These are phyloP conservation scores for Leontocebus nigricollis DNA, from an alignment of 2,797 vertebrate species.

Conservation along the genomic window DNA sequence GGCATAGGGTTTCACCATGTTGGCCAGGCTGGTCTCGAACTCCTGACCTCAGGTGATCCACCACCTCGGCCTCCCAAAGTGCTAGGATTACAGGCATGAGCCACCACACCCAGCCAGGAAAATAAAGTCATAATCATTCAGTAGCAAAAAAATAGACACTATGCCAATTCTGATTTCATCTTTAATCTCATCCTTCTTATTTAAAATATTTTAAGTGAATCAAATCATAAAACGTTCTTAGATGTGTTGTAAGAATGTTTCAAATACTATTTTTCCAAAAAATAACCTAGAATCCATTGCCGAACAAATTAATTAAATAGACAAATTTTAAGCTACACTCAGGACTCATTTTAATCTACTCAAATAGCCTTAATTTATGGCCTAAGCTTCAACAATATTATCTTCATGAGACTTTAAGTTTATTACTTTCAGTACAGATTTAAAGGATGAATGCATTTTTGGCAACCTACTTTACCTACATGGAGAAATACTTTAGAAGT, in stretches of 20 bases:
- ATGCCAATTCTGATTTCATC: not conserved
- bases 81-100: not conserved
- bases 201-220: conserved; percentile 2
- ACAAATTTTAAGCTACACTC: conserved; percentile 50
- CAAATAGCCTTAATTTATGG: conserved; percentile 43
- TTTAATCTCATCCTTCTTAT: not conserved
- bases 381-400: conserved; percentile 59
- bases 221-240: not conserved
- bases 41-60: not conserved
- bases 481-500: conserved; percentile 45
- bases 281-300: conserved; percentile 42
- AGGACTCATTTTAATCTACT: conserved; percentile 50
- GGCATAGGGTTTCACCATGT: not conserved
- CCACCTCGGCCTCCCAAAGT: not conserved
- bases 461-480: not conserved
- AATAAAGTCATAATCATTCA: not conserved
- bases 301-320: conserved; percentile 58
- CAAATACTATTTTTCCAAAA: conserved; percentile 34
- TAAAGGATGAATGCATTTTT: conserved; percentile 51
- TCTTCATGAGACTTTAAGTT: conserved; percentile 50
- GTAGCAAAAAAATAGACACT: not conserved
- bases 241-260: not conserved
- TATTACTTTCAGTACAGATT: conserved; percentile 60
- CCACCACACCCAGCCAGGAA: not conserved
- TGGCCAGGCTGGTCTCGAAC: not conserved